Base-by-base conservation (phyloP, 1,140 invertebrate genomes). In the Batillaria attramentaria region DNA sequence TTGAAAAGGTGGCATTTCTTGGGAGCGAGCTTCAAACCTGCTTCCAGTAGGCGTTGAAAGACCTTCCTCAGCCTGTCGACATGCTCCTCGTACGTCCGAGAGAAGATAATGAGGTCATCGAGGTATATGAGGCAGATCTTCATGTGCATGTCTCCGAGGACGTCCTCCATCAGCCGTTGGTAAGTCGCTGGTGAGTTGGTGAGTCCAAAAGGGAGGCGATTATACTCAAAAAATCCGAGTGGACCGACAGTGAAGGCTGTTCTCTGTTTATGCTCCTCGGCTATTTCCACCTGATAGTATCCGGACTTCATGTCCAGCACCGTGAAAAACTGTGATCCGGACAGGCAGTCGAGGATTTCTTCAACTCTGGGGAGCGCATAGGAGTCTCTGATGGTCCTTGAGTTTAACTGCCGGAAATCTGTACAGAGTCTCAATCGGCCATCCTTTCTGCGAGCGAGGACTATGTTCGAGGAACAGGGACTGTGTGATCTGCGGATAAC, bases 1-100 rank as follows among this genome's bases (percentile, higher is more conserved):
- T 87, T 80, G 31, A 87, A 89, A 80, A 93, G 92, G 54, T 90
- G 78, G 62, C 83, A 84, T 66, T 86, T 85, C 6, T 69, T 70
- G 16, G 82, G 78, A 33, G 65, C 76, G 4, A 83, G 46, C 46
- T 81, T 84, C 33, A 84, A 37, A 24, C 78, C 78, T 72, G 57
- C 42, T 3, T 84, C 70, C 33, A 35, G 13, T 0, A 84, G 43
- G 28, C 74, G 4, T 50, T 78, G 35, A 18, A 85, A 79, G 0
- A 83, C 77, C 8, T 68, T 46, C 20, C 74, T 43, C 6, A 85
- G 50, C 43, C 75, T 37, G 2, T 78, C 62, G 13, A 46, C 18
- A 31, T 72, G 70, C 20, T 72, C 70, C 16, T 72, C 42, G 16
- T 28, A 72, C 16, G 70, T 76, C 28, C 35, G 10, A 20, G 73